Base-by-base conservation (phyloP, 2,797 vertebrate species). In the Hydrocynus forskahlii region DNA sequence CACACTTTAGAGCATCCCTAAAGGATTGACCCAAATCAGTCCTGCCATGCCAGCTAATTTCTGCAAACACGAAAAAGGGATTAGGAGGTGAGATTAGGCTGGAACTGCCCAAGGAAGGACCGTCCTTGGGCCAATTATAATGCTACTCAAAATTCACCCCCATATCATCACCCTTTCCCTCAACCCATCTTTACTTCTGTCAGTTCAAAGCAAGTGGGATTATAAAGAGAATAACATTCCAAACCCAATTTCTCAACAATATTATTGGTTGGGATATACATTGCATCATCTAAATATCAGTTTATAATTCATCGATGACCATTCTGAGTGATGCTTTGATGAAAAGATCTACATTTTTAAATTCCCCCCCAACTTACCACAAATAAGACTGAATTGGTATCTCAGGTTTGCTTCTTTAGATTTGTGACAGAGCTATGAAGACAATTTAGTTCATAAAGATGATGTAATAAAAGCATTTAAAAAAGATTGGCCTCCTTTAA, bases 11-110 rank as follows among this genome's bases (percentile, higher is more conserved):
- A 81, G 88, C 87, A 85, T 81, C 83, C 86, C 83, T 57, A 9
- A 86, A 90, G 88, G 87, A 91, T 90, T 94, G 92, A 92, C 93
- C 93, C 91, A 92, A 88, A 93, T 92, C 88, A 89, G 89, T 88
- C 77, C 88, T 87, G 88, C 90, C 93, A 92, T 90, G 89, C 89
- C 87, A 90, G 90, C 90, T 93, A 89, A 92, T 92, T 92, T 92
- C 87, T 88, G 85, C 85, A 86, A 90, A 92, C 91, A 92, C 90
- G 91, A n/a, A 90, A 91, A 86, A 83, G 81, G 91, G 91, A 93
- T 95, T 94, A 93, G 86, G 48, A 74, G 52, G 74, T 23, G 78
- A 92, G 92, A 94, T 93, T 94, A 92, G 90, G 89, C 91, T 92
- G 91, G 93, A 90, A 92, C 88, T 88, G 88, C 92, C 84, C 91